Base-by-base conservation (phyloP, 2,888 invertebrate species). In the Ochlodes sylvanus region DNA sequence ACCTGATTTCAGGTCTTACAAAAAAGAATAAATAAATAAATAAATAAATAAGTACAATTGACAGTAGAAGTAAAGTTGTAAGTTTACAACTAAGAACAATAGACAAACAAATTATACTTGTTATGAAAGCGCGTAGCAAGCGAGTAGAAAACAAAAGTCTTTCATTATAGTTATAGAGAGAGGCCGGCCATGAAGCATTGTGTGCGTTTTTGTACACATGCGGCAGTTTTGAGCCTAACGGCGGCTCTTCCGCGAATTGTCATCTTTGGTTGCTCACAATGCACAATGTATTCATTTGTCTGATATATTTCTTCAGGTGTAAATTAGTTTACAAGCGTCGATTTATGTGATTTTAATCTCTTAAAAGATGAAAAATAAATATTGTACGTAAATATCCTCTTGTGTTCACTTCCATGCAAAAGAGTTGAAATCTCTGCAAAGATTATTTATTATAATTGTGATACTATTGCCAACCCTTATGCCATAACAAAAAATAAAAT, bases 131-230 rank as follows among this genome's bases (percentile, higher is more conserved):
- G 55, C 47, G 56, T 62, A 68, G 88, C 88, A 90, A 90, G 86
- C 80, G 73, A 77, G 84, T 85, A 84, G 87, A 90, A 91, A 90
- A 89, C 82, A 90, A 90, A 90, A 90, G 88, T 89, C 75, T 78
- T 78, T 80, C 74, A 74, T 79, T 74, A 78, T 82, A 88, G 90
- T 89, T 89, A 90, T 80, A 87, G 88, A 85, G 90, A 88, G 90
- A 90, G 89, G 79, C 72, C 71, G 75, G 68, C 68, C 68, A 62
- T 63, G 68, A 63, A 68, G 81, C 85, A 87, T 89, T 88, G 87
- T 88, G 80, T 69, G 61, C 79, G 86, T 88, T 88, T 89, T 86
- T 68, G 47, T 61, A 54, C 52, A 47, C 57, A 61, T 61, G 66
- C 56, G 58, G 75, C 73, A 72, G 70, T 73, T 72, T 77, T 72